Percentiles rank a stretch among this genome's conserved stretches.
Conservation (phyloP, 2,888 invertebrate genomes). For the Orthosia gothica region DNA sequence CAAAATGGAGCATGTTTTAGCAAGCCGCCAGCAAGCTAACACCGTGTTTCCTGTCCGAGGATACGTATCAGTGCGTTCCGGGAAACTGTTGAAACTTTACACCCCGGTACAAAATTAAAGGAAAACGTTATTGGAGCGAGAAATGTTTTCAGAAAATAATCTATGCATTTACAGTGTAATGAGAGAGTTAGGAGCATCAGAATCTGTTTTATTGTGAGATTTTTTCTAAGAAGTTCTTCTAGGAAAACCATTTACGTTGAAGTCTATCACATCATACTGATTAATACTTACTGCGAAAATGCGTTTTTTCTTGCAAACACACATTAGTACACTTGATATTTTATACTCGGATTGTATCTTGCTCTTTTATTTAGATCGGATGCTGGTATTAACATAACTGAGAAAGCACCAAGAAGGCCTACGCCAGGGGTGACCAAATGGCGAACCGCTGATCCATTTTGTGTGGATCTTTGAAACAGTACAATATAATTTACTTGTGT, state of each 20-base stretch:
- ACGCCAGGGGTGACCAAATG: too few species aligned
- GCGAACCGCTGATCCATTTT: too few species aligned
- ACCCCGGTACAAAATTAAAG: slow-evolving; percentile 24
- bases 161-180: background rate
- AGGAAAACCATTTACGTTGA: background rate
- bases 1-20: slow-evolving; percentile 27
- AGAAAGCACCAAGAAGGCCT: too few species aligned
- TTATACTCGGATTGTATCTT: too few species aligned
- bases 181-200: background rate
- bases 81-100: slow-evolving; percentile 33
- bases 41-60: slow-evolving; percentile 32
- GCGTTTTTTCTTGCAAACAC: background rate
- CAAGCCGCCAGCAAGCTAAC: background rate
- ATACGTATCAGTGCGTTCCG: slow-evolving; percentile 34
- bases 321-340: too few species aligned
- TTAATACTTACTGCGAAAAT: background rate
- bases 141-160: slow-evolving; percentile 19
- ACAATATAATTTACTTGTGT: too few species aligned
- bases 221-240: background rate
- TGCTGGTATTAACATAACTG: too few species aligned
- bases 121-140: slow-evolving; percentile 30
- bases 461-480: too few species aligned
- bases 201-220: background rate
- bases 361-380: too few species aligned
- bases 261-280: background rate